A percentile compares a stretch with the other conserved stretches of the same genome.
phyloP scores from a whole-genome alignment of 1,140 invertebrate species.

The Daktulosphaira vitifoliae region DNA sequence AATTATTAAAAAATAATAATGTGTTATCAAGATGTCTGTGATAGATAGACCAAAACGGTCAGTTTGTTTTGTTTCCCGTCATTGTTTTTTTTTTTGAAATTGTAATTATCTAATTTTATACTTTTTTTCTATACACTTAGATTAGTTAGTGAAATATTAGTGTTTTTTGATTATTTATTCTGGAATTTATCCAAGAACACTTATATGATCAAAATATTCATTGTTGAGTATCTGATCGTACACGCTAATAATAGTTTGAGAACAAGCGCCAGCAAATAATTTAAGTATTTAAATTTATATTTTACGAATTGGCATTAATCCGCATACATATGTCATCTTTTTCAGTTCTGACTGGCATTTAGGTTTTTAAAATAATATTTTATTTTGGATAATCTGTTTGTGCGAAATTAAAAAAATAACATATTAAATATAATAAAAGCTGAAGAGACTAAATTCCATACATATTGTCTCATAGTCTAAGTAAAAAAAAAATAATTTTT shows the following conservation, averaged over 20 bases:
- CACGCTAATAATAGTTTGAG: conserved; percentile 23
- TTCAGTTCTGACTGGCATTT: no score
- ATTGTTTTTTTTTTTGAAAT: background rate
- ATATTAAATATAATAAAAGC: no score
- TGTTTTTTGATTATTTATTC: conserved; percentile 25
- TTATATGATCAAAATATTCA: no score
- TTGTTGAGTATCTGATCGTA: background rate
- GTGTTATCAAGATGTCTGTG: conserved; percentile 24
- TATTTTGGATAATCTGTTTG: background rate
- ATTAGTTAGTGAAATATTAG: no score
- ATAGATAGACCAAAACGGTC: conserved; percentile 20
- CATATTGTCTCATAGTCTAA: no score
- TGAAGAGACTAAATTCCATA: no score
- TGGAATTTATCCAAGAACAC: conserved; percentile 6
- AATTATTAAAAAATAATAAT: conserved; percentile 22
- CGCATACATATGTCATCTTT: background rate
- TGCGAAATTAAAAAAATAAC: no score
- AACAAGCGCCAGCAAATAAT: conserved; percentile 5
- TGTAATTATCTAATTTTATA: conserved; percentile 8
- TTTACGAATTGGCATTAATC: background rate
- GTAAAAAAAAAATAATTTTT: no score
- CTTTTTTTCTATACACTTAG: background rate
- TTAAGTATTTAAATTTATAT: conserved; percentile 8
- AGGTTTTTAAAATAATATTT: background rate
- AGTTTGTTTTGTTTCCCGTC: background rate